A percentile compares a stretch with the other conserved stretches of the same genome.
These are phyloP conservation scores for Stenoptilia bipunctidactyla DNA, from an alignment of 2,888 invertebrate genomes.

Conservation along the genomic window DNA sequence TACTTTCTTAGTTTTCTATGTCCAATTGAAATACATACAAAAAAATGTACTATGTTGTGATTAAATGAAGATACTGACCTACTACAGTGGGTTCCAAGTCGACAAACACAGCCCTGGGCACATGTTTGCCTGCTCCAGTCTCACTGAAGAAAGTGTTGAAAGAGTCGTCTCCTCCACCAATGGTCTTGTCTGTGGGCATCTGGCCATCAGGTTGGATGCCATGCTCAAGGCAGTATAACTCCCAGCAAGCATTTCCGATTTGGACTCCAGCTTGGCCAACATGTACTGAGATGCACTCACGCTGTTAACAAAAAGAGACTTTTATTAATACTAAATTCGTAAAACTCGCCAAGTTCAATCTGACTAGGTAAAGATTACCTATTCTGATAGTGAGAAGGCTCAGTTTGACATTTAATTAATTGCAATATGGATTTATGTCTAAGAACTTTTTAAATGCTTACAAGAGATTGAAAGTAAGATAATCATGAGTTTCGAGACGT, in stretches of 20 bases:
- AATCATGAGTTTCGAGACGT: too few relatives aligned
- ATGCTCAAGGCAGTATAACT: constrained; percentile 88
- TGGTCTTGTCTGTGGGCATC: constrained; percentile 94
- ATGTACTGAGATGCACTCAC: constrained; percentile 76
- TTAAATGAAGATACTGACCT: constrained; percentile 30
- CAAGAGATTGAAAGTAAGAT: too few relatives aligned
- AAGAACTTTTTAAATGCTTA: too few relatives aligned
- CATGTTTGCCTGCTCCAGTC: constrained; percentile 96
- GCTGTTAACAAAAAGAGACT: constrained; percentile 47
- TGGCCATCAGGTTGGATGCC: constrained; percentile 94
- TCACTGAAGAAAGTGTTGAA: constrained; percentile 97
- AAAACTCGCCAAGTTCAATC: too few relatives aligned
- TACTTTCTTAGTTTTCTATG: too few relatives aligned
- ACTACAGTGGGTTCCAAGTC: constrained; percentile 98
- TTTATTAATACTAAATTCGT: too few relatives aligned
- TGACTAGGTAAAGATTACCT: too few relatives aligned
- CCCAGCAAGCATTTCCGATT: constrained; percentile 93
- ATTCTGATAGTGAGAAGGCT: too few relatives aligned
- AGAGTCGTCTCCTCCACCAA: constrained; percentile 92
- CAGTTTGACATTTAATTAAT: too few relatives aligned
- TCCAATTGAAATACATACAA: neutral
- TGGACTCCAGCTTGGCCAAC: constrained; percentile 81
- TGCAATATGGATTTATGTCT: too few relatives aligned
- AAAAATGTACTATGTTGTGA: neutral
- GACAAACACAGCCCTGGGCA: constrained; percentile 94